Base-by-base conservation (phyloP, 37 sponge, comb jelly and placozoan genomes). In the Aplysina aerophoba region DNA sequence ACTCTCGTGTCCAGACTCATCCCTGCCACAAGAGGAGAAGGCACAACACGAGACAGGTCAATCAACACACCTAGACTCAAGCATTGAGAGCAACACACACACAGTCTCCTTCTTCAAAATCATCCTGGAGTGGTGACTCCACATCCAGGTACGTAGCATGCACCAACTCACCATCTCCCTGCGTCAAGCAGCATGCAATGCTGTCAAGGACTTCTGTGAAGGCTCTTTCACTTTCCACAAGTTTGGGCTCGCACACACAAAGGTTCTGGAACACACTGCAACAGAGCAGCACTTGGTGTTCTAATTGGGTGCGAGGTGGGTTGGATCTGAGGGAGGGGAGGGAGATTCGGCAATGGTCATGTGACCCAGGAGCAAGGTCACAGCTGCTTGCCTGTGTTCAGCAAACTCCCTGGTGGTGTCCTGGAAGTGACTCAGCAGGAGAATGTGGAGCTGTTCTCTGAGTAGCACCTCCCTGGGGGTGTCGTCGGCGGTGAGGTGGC, bases 401-500 rank as follows among this genome's bases (percentile, higher is more conserved):
- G 15, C 17, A 34, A 69, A 33, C 28, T 30, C 63, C n/a, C 63
- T 62, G 25, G n/a, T 62, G 4, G 12, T 62, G 25, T 62, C 25
- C 5, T 62, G 63, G 35, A 91, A 58, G 82, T 88, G 67, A 13
- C 28, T 25, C 38, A 30, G 57, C 66, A 91, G 11, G 19, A 82
- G 15, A 28, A 40, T 30, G 17, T 20, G 78, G 20, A 91, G 39
- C 16, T 66, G 30, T 34, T 75, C 69, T 34, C 61, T 12, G 31
- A 87, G 27, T 53, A 91, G 63, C 19, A 79, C 64, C 14, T 25
- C 35, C 36, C 92, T 77, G 60, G 90, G 71, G 39, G 35, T 83
- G 56, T 89, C 89, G 0, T 92, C 92, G 2, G 84, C 86, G 6
- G 79, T 82, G 61, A 92, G 65, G 39, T 92, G 92, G 78, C 83